phyloP scores from a whole-genome alignment of 2,888 invertebrate species.

The Tortricodes alternella region DNA sequence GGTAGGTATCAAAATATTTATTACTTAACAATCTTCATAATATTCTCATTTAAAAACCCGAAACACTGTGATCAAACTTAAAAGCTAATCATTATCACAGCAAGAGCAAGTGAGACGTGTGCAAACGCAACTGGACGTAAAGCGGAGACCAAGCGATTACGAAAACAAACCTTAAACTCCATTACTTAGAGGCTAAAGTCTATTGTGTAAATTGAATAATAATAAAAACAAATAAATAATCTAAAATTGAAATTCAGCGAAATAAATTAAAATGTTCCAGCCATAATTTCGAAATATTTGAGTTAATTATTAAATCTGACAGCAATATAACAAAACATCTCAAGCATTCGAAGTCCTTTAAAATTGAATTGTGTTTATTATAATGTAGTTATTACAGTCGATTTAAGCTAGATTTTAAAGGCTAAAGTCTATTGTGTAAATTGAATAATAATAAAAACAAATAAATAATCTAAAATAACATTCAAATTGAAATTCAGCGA shows the following conservation, averaged over 20 bases:
- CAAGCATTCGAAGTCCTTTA: no score
- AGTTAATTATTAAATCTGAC: no score
- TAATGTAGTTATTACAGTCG: no score
- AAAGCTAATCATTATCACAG: slow-evolving; percentile 22
- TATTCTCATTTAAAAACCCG: slow-evolving; percentile 4
- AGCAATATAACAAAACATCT: no score
- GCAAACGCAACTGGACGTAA: slow-evolving; percentile 15
- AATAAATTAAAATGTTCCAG: background rate
- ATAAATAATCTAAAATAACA: background rate
- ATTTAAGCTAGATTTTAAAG: no score
- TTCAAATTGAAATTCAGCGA: background rate
- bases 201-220: background rate
- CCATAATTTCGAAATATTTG: no score
- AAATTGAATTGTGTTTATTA: no score
- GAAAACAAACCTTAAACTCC: slow-evolving; percentile 2
- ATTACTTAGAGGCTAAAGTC: background rate
- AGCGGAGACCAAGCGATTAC: slow-evolving; percentile 5
- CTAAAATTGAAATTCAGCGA: background rate
- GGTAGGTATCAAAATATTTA: slow-evolving; percentile 11
- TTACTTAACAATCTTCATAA: slow-evolving; percentile 7
- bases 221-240: background rate
- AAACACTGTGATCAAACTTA: slow-evolving; percentile 11
- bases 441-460: background rate
- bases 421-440: background rate
- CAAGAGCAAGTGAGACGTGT: slow-evolving; percentile 11